Evolutionary conservation across 2,888 invertebrate genomes (phyloP).

Genomic region (Cerastis rubricosa): DNA sequence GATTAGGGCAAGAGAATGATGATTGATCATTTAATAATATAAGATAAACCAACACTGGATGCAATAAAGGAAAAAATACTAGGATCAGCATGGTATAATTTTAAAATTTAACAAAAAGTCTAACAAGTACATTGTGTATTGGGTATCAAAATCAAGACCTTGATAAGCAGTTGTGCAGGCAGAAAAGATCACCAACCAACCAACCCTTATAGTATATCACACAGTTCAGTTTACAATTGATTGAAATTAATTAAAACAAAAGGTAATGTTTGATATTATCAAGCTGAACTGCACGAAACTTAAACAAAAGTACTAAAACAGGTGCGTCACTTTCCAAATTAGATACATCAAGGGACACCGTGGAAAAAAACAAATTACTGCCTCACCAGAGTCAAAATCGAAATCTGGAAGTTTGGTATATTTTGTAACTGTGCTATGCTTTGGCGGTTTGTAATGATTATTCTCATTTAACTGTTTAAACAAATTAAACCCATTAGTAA

Average conservation of each 20-base stretch:
- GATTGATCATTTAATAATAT: background rate
- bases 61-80: background rate
- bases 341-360: conserved; percentile 22
- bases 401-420: conserved; percentile 85
- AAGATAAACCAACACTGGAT: background rate
- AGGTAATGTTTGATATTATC: background rate
- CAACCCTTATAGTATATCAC: background rate
- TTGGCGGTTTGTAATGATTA: conserved; percentile 69
- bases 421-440: conserved; percentile 81
- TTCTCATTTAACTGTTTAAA: conserved; percentile 76
- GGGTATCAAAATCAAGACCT: background rate
- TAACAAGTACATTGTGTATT: background rate
- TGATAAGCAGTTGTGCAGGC: background rate
- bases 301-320: background rate
- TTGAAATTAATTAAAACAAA: background rate
- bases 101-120: background rate
- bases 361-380: conserved; percentile 27
- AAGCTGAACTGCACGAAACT: background rate
- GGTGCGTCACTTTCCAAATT: conserved; percentile 37
- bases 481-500: conserved; percentile 75
- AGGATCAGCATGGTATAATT: background rate
- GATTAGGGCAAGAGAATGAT: too few species aligned
- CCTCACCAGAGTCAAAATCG: conserved; percentile 79
- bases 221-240: background rate
- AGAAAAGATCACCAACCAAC: background rate